These are phyloP conservation scores for Lacerta agilis DNA, from an alignment of 2,797 vertebrate species.

Conservation along the genomic window DNA sequence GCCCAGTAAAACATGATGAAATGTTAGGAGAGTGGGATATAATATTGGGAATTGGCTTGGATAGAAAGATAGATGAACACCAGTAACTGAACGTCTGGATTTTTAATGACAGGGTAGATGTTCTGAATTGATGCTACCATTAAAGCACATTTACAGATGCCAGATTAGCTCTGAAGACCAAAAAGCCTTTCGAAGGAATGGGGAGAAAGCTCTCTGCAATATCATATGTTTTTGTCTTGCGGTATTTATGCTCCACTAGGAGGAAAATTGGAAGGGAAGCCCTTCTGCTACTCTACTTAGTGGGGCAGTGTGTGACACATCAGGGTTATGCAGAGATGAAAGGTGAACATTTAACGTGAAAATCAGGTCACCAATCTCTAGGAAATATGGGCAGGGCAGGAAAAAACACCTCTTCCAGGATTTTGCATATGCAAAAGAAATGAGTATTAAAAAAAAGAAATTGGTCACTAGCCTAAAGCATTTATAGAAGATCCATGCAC, in stretches of 20 bases:
- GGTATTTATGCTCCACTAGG: fast-evolving
- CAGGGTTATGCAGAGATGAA: too few species aligned
- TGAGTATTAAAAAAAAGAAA: neutral
- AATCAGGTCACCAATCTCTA: neutral
- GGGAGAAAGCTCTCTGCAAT: slow-evolving; percentile 56
- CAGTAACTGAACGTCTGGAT: neutral
- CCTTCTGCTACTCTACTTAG: neutral
- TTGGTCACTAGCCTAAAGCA: neutral
- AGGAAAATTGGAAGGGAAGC: neutral
- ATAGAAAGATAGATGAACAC: neutral
- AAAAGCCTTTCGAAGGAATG: slow-evolving; percentile 56
- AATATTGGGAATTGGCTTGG: neutral
- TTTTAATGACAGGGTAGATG: slow-evolving; percentile 12
- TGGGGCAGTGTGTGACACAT: neutral
- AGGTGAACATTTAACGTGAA: neutral
- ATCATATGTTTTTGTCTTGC: neutral
- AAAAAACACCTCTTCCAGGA: neutral
- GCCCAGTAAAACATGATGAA: neutral
- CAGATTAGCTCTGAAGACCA: slow-evolving; percentile 61
- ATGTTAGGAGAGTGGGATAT: neutral
- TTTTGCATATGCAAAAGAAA: neutral
- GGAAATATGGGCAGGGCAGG: neutral
- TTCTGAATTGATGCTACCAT: slow-evolving; percentile 61
- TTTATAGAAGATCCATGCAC: neutral
- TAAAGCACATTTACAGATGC: slow-evolving; percentile 56